These are phyloP conservation scores for Acyrthosiphon pisum DNA, from an alignment of 1,140 invertebrate genomes.

Conservation along the genomic window DNA sequence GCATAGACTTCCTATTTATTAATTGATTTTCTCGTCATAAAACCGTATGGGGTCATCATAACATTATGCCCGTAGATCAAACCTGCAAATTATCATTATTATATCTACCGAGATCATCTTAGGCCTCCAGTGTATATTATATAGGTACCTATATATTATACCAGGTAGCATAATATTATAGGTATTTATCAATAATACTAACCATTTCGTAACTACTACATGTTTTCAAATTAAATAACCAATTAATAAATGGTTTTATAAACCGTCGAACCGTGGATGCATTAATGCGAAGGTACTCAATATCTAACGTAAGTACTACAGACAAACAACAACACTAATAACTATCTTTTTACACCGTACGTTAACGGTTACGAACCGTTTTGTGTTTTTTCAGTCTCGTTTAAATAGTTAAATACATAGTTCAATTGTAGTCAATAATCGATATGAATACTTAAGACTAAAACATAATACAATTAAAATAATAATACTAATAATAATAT, in stretches of 20 bases:
- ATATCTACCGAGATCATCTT: neutral
- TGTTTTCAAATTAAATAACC: neutral
- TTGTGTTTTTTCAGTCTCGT: neutral
- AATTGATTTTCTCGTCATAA: slow-evolving; percentile 27
- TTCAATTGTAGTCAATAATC: neutral
- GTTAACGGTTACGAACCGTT: neutral
- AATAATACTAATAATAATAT: neutral
- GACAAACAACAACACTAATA: neutral
- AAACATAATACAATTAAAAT: neutral
- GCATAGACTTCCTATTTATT: neutral
- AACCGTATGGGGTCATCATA: slow-evolving; percentile 19
- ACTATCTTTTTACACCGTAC: neutral
- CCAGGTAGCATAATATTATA: too few relatives aligned
- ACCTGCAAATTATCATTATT: neutral
- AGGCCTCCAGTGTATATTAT: neutral
- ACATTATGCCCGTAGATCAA: neutral
- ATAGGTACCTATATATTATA: too few relatives aligned
- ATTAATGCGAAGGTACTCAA: neutral
- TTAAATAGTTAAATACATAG: neutral
- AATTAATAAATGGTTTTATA: neutral
- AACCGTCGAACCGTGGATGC: neutral
- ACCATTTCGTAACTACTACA: neutral
- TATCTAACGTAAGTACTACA: neutral
- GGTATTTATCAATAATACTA: neutral
- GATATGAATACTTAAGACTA: neutral